Base-by-base conservation (phyloP, 1,140 invertebrate genomes). In the Drosophila grimshawi region DNA sequence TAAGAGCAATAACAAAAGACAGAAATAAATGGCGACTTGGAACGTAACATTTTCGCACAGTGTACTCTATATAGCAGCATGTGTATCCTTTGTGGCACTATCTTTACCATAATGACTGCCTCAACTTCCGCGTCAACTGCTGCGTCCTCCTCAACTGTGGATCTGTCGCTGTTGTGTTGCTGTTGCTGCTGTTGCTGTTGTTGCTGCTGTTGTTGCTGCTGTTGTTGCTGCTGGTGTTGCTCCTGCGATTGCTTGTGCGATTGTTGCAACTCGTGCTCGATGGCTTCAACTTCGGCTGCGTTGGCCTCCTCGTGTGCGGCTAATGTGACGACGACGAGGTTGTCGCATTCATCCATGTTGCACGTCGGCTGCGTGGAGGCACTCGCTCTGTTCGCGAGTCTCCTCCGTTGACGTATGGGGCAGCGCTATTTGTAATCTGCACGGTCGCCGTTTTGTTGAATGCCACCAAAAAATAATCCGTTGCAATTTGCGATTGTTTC, bases 331-430 rank as follows among this genome's bases (percentile, higher is more conserved):
- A 92, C 91, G 76, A 92, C 83, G 73, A 85, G 86, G 71, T 92
- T 92, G 80, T 92, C 92, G 82, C 92, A 92, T 92, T 92, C 92
- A 92, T 92, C 92, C 92, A 92, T 92, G 78, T 92, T 92, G 91
- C 75, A 81, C 61, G 76, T 80, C 62, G 79, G 66, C 72, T 67
- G 78, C 76, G 39, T n/a, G 70, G 74, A 43, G 78, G 70, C 64
- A 77, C 85, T 88, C 86, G 86, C 79, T 80, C 3, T 33, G 43
- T 43, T 74, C 52, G 81, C 81, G 82, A 77, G 86, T 59, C 49
- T 72, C 62, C 78, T 68, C 52, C 48, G 65, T 37, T 64, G 66
- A 27, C 74, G 19, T 76, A 51, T 67, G 55, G 43, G 52, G 49
- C 55, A 29, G 11, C 43, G 35, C 61, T 63, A 59, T 43, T 56